Evolutionary conservation across 2,113 vertebrate species (phyloP), one percentile per base, ranked within the genome.

Genomic region (Bostrychus sinensis): DNA sequence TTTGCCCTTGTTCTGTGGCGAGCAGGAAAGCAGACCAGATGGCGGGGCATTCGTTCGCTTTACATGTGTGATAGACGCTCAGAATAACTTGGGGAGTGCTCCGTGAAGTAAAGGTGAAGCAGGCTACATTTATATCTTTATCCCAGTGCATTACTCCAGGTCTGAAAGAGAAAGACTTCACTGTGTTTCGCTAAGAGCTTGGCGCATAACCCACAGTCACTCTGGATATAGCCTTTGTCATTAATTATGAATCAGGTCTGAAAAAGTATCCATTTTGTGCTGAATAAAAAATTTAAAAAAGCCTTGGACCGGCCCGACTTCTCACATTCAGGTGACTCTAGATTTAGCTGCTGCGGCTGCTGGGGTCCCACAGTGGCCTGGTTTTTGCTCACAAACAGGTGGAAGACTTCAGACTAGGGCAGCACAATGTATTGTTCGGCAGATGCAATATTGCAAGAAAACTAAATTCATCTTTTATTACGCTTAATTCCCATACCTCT

Each of bases 241-340:
- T 88, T 58, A 81, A 89, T 88, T 75, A 89, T 88, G 62, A 50
- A 89, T 80, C 53, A 25, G 20, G 37, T 46, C 26, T 43, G 48
- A 66, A 77, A 80, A 81, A 55, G 48, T 53, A 82, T 85, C 70
- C n/a, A 67, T 80, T 77, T 63, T 55, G 60, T 54, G 6, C 20
- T 19, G 39, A 71, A 73, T 72, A 82, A 62, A 81, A 48, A 48
- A n/a, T n/a, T n/a, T n/a, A n/a, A 79, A 79, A 26, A 70, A 58
- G 17, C 30, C 56, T 36, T 48, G 8, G n/a, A 14, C 20, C 19
- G 43, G 37, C 36, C 64, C 6, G 46, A 54, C 50, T 23, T 59
- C 42, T 69, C 48, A 53, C 64, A 30, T 43, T 50, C 48, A 70
- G 36, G 70, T 74, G n/a, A 55, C 16, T 14, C 1, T 30, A 39